phyloP scores from a whole-genome alignment of 2,113 vertebrate genomes.

The Scomber scombrus region DNA sequence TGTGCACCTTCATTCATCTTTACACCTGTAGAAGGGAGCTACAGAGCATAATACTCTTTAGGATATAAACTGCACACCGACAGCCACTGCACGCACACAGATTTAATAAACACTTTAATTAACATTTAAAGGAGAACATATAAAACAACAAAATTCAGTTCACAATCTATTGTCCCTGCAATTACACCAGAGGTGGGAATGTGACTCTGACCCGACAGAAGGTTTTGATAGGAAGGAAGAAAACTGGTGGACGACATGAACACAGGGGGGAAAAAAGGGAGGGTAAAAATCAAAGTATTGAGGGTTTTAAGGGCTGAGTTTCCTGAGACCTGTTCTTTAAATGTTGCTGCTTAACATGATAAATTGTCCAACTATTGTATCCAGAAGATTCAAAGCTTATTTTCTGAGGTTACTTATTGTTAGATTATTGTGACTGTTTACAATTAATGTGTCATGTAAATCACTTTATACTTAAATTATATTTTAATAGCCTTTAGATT shows the following conservation, averaged over 20 bases:
- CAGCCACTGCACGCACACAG: neutral
- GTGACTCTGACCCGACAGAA: slow-evolving; percentile 26
- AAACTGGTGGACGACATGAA: neutral
- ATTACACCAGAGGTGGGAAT: slow-evolving; percentile 27
- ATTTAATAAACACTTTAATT: slow-evolving; percentile 36
- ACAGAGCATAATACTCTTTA: neutral
- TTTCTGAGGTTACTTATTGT: neutral
- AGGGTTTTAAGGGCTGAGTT: slow-evolving; percentile 45
- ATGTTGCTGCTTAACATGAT: slow-evolving; percentile 37
- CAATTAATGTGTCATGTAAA: neutral
- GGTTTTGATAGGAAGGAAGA: neutral
- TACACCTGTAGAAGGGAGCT: too few species aligned
- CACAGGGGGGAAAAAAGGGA: neutral
- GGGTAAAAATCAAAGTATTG: slow-evolving; percentile 13
- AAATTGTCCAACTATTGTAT: slow-evolving; percentile 21
- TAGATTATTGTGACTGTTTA: slow-evolving; percentile 3
- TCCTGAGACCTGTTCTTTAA: slow-evolving; percentile 69
- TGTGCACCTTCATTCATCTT: too few species aligned
- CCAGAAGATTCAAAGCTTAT: slow-evolving; percentile 5
- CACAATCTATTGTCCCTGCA: slow-evolving; percentile 48
- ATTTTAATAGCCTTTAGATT: slow-evolving; percentile 2
- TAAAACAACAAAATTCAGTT: slow-evolving; percentile 28
- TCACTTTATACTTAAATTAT: neutral
- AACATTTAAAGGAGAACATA: slow-evolving; percentile 24
- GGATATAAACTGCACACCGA: slow-evolving; percentile 19